Percentiles rank a stretch among this genome's conserved stretches.
Evolutionary conservation across 2,888 invertebrate genomes (phyloP).

Genomic region (Theretra japonica): DNA sequence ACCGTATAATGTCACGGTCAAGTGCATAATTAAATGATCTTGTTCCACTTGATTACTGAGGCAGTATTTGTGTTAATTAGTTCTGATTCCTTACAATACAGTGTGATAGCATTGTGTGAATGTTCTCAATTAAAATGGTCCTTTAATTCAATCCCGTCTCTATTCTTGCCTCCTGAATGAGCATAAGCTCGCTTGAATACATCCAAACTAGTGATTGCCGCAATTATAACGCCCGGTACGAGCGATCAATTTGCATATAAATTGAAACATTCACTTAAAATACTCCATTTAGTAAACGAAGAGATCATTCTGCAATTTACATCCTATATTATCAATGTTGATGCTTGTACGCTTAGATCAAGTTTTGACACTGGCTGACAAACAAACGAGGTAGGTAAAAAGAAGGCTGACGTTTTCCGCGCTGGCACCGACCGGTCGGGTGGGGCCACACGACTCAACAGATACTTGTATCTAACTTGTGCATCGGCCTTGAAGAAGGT

Average conservation of each 20-base stretch:
- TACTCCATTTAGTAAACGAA: constrained; percentile 20
- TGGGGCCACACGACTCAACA: constrained; percentile 68
- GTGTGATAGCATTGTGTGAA: background rate
- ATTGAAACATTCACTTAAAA: constrained; percentile 25
- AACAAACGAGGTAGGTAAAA: background rate
- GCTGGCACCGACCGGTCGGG: constrained; percentile 56
- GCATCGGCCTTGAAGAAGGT: constrained; percentile 76
- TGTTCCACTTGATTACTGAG: background rate
- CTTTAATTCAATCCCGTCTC: background rate
- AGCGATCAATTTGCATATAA: constrained; percentile 26
- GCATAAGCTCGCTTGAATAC: background rate
- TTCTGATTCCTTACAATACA: background rate
- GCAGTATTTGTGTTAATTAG: background rate
- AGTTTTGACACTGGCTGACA: constrained; percentile 8
- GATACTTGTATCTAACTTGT: constrained; percentile 63
- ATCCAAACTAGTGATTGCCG: constrained; percentile 12
- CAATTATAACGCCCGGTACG: constrained; percentile 16
- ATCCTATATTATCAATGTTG: background rate
- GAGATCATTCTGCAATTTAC: constrained; percentile 1
- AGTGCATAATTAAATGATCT: background rate
- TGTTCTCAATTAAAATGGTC: background rate
- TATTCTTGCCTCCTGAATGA: background rate
- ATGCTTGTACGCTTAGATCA: background rate
- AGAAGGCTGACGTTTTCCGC: constrained; percentile 41
- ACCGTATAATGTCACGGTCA: background rate